Evolutionary conservation across 2,113 vertebrate species (phyloP).

Genomic region (Pterophyllum scalare): DNA sequence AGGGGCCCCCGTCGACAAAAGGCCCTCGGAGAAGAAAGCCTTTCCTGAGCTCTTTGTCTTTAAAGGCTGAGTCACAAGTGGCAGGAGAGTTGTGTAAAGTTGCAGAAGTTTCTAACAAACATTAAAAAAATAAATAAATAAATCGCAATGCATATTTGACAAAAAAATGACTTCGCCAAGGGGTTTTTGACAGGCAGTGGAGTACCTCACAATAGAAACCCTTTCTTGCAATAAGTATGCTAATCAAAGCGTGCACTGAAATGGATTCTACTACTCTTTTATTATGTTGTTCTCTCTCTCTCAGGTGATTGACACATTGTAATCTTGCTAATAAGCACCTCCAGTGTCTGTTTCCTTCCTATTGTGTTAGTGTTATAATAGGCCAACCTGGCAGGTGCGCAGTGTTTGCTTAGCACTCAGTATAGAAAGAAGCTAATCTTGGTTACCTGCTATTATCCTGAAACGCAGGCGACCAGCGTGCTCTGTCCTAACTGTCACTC

Average conservation of each 20-base stretch:
- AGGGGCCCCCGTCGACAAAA: background rate
- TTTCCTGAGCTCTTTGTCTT: background rate
- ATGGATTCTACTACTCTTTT: conserved; percentile 67
- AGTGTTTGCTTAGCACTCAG: conserved; percentile 30
- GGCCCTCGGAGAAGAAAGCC: background rate
- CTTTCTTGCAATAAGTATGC: conserved; percentile 65
- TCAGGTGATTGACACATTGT: conserved; percentile 73
- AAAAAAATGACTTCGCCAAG: conserved; percentile 22
- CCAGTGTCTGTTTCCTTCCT: conserved; percentile 43
- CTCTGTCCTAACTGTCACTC: conserved; percentile 38
- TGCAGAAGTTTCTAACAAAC: conserved; percentile 9
- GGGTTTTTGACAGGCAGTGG: conserved; percentile 49
- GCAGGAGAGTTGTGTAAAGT: conserved; percentile 28
- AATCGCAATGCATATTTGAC: conserved; percentile 17
- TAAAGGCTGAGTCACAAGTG: conserved; percentile 35
- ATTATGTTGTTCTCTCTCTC: conserved; percentile 61
- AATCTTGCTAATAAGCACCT: conserved; percentile 77
- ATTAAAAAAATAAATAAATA: conserved; percentile 14
- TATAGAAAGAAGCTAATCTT: conserved; percentile 45
- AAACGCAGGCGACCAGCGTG: conserved; percentile 19
- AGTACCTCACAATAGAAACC: conserved; percentile 50
- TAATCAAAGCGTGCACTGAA: conserved; percentile 70
- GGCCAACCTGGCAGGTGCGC: conserved; percentile 47
- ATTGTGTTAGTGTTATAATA: conserved; percentile 64
- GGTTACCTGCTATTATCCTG: conserved; percentile 65